Conservation (phyloP, 2,888 invertebrate species). For the Eristalis arbustorum region DNA sequence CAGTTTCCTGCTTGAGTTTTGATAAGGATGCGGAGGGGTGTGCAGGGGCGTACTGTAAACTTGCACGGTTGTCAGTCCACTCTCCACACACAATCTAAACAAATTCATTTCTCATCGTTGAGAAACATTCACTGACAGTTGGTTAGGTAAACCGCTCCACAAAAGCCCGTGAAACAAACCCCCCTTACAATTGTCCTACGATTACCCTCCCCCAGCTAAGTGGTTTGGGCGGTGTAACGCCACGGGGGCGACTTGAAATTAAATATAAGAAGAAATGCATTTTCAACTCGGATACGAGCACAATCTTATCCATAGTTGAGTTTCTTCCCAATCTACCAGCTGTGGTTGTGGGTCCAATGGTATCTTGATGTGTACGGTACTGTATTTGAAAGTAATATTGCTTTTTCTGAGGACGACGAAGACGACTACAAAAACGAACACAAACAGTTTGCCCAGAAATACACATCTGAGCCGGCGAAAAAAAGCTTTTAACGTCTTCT, state of each 20-base stretch:
- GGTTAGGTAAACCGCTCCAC: conserved; percentile 51
- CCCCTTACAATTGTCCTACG: conserved; percentile 16
- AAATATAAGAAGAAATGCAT: conserved; percentile 65
- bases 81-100: conserved; percentile 20
- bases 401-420: conserved; percentile 49
- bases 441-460: conserved; percentile 40
- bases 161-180: conserved; percentile 43
- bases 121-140: conserved; percentile 44
- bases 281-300: conserved; percentile 42
- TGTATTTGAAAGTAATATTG: conserved; percentile 59
- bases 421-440: conserved; percentile 28
- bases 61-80: neutral
- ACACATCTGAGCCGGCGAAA: conserved; percentile 23
- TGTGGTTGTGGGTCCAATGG: conserved; percentile 36
- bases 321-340: neutral
- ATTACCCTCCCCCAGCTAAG: conserved; percentile 21
- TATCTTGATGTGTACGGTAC: conserved; percentile 30
- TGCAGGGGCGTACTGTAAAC: neutral
- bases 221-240: conserved; percentile 12
- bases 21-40: neutral
- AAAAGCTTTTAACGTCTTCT: conserved; percentile 67
- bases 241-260: conserved; percentile 26
- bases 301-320: conserved; percentile 25
- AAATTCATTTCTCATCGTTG: conserved; percentile 52
- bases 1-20: conserved; percentile 46